phyloP scores from a whole-genome alignment of 2,797 vertebrate genomes.

The Microchirus variegatus region DNA sequence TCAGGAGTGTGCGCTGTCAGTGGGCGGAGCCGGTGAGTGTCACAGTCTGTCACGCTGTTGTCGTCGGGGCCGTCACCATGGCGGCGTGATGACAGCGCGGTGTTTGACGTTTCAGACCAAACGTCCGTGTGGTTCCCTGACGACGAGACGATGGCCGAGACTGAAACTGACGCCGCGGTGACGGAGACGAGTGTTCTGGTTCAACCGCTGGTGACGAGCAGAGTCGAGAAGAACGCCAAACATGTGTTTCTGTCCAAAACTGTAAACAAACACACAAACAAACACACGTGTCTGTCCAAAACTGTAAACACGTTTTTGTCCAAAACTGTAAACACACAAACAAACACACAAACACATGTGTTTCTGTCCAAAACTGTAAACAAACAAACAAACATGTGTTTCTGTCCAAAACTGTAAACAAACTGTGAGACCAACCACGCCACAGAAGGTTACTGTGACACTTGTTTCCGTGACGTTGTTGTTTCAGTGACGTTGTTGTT shows the following conservation, averaged over 20 bases:
- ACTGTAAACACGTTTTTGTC: too few species aligned
- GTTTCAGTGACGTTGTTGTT: too few species aligned
- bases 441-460: too few species aligned
- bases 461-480: too few species aligned
- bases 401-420: too few species aligned
- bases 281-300: too few species aligned
- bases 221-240: slow-evolving; percentile 34
- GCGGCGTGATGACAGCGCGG: neutral
- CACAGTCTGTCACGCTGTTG: neutral
- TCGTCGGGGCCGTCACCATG: neutral
- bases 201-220: neutral
- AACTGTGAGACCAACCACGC: too few species aligned
- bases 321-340: too few species aligned
- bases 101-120: slow-evolving; percentile 54
- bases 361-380: too few species aligned
- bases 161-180: slow-evolving; percentile 22
- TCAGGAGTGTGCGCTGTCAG: slow-evolving; percentile 38
- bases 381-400: too few species aligned
- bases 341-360: too few species aligned
- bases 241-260: slow-evolving; percentile 80
- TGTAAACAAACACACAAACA: slow-evolving; percentile 40
- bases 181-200: slow-evolving; percentile 7
- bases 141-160: slow-evolving; percentile 30
- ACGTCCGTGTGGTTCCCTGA: slow-evolving; percentile 71
- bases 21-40: slow-evolving; percentile 22